Base-by-base conservation (phyloP, 2,888 invertebrate species). In the Deilephila elpenor region DNA sequence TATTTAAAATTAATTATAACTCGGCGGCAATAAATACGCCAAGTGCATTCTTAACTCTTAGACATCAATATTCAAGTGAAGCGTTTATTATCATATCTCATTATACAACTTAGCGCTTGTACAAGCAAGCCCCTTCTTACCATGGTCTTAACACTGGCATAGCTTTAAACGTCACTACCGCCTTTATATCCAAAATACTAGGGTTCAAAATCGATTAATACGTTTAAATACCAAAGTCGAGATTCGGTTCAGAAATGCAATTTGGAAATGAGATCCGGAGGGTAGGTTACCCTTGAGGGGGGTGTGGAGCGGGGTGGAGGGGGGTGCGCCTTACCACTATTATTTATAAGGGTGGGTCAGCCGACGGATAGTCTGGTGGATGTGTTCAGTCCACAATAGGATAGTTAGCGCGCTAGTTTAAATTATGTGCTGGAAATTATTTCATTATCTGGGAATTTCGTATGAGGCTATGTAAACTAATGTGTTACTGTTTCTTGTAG, bases 31-130 rank as follows among this genome's bases (percentile, higher is more conserved):
- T 91, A 89, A 91, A 91, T 89, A 89, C 84, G 86, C 84, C 85
- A 85, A 92, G 88, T 92, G 92, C 93, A 93, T 91, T 90, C 88
- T 89, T 89, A 93, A 93, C 92, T 94, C 90, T 81, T 86, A 88
- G 87, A 87, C 93, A 94, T 94, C 94, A 94, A 94, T 94, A 94
- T 94, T 94, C 94, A 90, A 90, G 87, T 86, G 88, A 86, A 90
- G 90, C 93, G 90, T 94, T 94, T 94, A 94, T 94, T 94, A 94
- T 94, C 94, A 94, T 94, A 94, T 94, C 94, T 94, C 94, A 94
- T 94, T 94, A 94, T 94, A 92, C 93, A 89, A 94, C 94, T 94
- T 94, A 94, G 94, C 93, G 93, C 93, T 93, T 89, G 90, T 89
- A 89, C 88, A 91, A 89, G 80, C 85, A 84, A 82, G 83, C 82